Base-by-base conservation (phyloP, 2,888 invertebrate genomes). In the Apoda limacodes region DNA sequence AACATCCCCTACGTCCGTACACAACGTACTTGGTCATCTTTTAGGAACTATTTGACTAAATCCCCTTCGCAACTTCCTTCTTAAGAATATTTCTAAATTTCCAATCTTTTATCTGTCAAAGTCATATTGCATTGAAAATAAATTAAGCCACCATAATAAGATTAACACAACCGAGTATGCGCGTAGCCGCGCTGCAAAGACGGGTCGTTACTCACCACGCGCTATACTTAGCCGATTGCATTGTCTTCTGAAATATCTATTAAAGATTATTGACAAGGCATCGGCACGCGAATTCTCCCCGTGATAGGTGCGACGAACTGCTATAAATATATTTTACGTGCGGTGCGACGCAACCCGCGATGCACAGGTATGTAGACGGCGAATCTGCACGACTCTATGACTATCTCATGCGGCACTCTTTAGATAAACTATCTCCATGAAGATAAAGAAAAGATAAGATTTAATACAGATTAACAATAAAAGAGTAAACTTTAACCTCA, bases 201-300 rank as follows among this genome's bases (percentile, higher is more conserved):
- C 70, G 64, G 60, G 52, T 52, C 70, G 74, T 78, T 78, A 76
- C 67, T 78, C 80, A 76, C 74, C 40, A 43, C 48, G 59, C 41
- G 50, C 75, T 80, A 80, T 66, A 72, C 71, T 72, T 78, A 78
- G 78, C 56, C 70, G 55, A 66, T 68, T 70, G 78, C 75, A 78
- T 78, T 80, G 80, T 78, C 75, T 75, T 80, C 78, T 78, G 69
- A 76, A 75, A 78, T 76, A 72, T 78, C 80, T 80, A 78, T 78
- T 80, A 78, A 71, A 67, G 70, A 80, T 78, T 80, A 78, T 80
- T 80, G 78, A 80, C 80, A 76, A 71, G 75, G 72, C 71, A 78
- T 76, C 74, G 76, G 80, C 70, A 76, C 62, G 78, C 76, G 61
- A 74, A 67, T 76, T 65, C 70, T 68, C 58, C 61, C 57, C 58